phyloP scores from a whole-genome alignment of 2,113 vertebrate genomes.

The Symphodus melops region DNA sequence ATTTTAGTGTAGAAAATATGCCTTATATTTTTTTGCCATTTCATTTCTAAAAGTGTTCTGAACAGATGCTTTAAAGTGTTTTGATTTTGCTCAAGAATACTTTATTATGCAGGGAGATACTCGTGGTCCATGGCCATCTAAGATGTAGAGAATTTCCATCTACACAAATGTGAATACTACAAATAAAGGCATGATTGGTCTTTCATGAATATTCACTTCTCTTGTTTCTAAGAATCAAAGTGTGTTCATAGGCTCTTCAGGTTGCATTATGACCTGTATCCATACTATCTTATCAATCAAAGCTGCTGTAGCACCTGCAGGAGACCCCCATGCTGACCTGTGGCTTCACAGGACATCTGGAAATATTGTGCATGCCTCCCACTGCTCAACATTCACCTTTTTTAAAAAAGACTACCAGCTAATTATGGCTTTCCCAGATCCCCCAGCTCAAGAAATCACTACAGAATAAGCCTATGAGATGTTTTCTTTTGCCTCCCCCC shows the following conservation, averaged over 20 bases:
- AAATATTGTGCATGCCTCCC: constrained; percentile 93
- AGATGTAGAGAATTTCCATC: no score
- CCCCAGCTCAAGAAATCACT: constrained; percentile 75
- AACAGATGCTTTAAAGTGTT: no score
- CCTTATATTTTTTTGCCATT: no score
- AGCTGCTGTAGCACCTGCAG: constrained; percentile 82
- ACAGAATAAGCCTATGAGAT: constrained; percentile 64
- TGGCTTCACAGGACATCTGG: constrained; percentile 92
- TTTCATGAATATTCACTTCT: no score
- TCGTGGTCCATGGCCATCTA: no score
- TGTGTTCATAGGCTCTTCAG: background rate
- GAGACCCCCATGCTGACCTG: constrained; percentile 89
- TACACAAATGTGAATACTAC: no score
- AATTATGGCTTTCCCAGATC: constrained; percentile 84
- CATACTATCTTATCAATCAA: constrained; percentile 44
- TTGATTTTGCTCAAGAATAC: no score
- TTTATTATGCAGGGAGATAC: no score
- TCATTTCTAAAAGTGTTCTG: no score
- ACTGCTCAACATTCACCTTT: constrained; percentile 91
- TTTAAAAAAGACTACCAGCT: constrained; percentile 88
- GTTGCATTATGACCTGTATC: background rate
- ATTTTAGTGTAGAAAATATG: no score
- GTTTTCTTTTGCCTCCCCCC: constrained; percentile 70
- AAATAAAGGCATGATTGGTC: no score
- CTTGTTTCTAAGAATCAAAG: no score